Evolutionary conservation across 2,797 vertebrate species (phyloP).

Genomic region (Myotis daubentonii): DNA sequence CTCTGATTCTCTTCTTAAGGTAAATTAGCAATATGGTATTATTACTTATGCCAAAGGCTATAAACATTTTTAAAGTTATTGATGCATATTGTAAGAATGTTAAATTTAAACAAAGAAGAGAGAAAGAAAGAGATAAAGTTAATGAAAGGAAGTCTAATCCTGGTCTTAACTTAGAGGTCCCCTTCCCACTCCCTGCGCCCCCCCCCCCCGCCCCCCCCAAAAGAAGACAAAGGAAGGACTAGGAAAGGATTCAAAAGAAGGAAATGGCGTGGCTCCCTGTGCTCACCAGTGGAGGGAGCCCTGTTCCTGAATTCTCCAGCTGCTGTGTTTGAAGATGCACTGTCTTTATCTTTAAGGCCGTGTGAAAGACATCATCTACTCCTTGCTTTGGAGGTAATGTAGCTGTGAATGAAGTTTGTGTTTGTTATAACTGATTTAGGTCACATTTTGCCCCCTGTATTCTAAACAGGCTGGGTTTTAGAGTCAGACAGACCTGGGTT

Average conservation of each 20-base stretch:
- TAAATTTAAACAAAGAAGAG: constrained; percentile 12
- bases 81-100: background rate
- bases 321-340: background rate
- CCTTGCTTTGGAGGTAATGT: background rate
- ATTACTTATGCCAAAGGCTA: background rate
- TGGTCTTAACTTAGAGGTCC: background rate
- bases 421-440: background rate
- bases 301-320: background rate
- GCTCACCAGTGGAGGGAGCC: constrained; percentile 41
- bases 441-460: background rate
- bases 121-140: background rate
- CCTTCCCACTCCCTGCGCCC: too few species aligned
- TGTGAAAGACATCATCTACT: background rate
- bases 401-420: background rate
- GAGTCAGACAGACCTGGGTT: background rate
- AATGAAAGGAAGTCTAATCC: constrained; percentile 13
- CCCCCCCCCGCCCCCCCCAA: background rate
- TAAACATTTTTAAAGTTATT: background rate
- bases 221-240: background rate
- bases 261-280: background rate
- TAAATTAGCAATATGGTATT: background rate
- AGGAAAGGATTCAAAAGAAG: background rate
- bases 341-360: background rate
- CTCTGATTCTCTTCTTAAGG: constrained; percentile 24
- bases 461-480: background rate